phyloP scores from a whole-genome alignment of 2,113 vertebrate species.

The Rhinogobius similis region DNA sequence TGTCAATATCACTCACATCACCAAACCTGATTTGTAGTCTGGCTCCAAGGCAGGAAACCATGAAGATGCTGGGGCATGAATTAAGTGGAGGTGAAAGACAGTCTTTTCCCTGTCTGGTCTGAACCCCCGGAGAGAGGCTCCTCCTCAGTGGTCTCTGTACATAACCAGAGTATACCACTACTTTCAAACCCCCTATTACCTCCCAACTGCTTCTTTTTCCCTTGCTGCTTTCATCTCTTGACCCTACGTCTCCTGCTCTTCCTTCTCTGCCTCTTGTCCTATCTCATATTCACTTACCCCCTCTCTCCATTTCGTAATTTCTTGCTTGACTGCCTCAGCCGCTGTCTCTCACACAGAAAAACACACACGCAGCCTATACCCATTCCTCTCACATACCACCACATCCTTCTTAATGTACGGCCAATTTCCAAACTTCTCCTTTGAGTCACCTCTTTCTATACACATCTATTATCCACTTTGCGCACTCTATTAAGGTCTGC shows the following conservation, averaged over 20 bases:
- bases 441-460: conserved; percentile 36
- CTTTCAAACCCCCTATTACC: conserved; percentile 41
- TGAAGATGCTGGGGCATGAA: conserved; percentile 67
- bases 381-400: conserved; percentile 42
- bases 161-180: conserved; percentile 35
- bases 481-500: conserved; percentile 1
- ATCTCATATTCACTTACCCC: conserved; percentile 63
- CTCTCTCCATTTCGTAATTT: conserved; percentile 77
- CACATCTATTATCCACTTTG: conserved; percentile 34
- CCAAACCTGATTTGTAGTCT: background rate
- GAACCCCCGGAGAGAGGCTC: conserved; percentile 42
- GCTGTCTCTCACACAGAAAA: conserved; percentile 38
- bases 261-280: conserved; percentile 30
- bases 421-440: conserved; percentile 57
- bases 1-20: too few species aligned
- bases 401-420: conserved; percentile 58
- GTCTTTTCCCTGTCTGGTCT: conserved; percentile 73
- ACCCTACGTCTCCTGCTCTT: conserved; percentile 48
- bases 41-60: conserved; percentile 31
- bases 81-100: conserved; percentile 82
- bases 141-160: conserved; percentile 49
- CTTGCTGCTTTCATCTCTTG: conserved; percentile 47
- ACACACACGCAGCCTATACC: conserved; percentile 38
- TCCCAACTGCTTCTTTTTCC: conserved; percentile 46
- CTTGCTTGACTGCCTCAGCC: conserved; percentile 70